These are phyloP conservation scores for Keiferia lycopersicella DNA, from an alignment of 2,888 invertebrate species.

Conservation along the genomic window DNA sequence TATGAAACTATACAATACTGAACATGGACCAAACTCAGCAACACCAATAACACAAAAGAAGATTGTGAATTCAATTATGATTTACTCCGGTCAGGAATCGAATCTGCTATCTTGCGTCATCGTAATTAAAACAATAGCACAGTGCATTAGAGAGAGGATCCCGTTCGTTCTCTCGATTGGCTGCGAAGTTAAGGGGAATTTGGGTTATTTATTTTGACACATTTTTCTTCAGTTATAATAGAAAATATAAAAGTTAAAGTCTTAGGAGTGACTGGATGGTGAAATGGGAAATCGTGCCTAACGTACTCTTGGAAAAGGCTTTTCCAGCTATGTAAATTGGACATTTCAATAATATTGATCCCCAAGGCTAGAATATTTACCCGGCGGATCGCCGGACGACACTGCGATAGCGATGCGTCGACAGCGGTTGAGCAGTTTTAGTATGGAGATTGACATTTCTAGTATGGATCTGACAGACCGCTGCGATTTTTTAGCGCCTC, in stretches of 20 bases:
- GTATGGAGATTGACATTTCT: too few relatives aligned
- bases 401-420: too few relatives aligned
- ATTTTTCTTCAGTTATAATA: not conserved
- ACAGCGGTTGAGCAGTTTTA: too few relatives aligned
- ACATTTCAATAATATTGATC: too few relatives aligned
- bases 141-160: conserved; percentile 32
- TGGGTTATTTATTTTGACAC: not conserved
- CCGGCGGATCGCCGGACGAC: too few relatives aligned
- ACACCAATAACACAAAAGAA: conserved; percentile 11
- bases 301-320: too few relatives aligned
- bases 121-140: conserved; percentile 31
- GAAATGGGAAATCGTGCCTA: too few relatives aligned
- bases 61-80: conserved; percentile 28
- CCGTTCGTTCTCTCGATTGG: conserved; percentile 26
- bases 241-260: not conserved
- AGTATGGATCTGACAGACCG: too few relatives aligned
- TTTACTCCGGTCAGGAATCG: conserved; percentile 10
- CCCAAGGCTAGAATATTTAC: too few relatives aligned
- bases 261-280: too few relatives aligned
- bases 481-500: too few relatives aligned
- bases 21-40: conserved; percentile 2
- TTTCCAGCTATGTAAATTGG: too few relatives aligned
- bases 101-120: conserved; percentile 18
- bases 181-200: conserved; percentile 17
- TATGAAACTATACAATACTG: not conserved